Evolutionary conservation across 2,797 vertebrate species (phyloP).

Genomic region (Spheniscus humboldti): DNA sequence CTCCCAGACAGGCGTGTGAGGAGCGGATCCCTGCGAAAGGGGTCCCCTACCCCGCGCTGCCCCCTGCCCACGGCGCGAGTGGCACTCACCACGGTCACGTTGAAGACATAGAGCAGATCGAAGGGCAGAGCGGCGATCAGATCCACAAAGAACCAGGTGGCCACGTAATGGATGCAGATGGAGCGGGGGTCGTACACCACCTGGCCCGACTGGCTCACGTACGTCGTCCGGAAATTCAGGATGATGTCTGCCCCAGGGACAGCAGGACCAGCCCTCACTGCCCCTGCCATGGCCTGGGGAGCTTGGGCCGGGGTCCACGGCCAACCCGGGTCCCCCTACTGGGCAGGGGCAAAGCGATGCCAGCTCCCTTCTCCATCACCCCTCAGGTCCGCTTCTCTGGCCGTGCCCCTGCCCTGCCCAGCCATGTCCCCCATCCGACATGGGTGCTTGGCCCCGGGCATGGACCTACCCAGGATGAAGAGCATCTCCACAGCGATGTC

Average conservation of each 20-base stretch:
- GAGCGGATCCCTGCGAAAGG: neutral
- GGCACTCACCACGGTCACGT: slow-evolving; percentile 90
- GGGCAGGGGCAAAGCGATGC: neutral
- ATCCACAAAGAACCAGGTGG: slow-evolving; percentile 96
- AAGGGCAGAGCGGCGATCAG: slow-evolving; percentile 94
- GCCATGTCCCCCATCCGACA: fast-evolving
- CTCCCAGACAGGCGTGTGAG: neutral
- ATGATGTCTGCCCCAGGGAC: slow-evolving; percentile 84
- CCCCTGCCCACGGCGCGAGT: fast-evolving
- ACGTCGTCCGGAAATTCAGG: slow-evolving; percentile 94
- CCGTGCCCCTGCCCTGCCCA: neutral
- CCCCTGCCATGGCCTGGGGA: fast-evolving
- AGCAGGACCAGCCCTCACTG: neutral
- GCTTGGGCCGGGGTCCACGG: neutral
- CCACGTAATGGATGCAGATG: slow-evolving; percentile 92
- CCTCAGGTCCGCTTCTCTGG: neutral
- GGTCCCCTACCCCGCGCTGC: no score
- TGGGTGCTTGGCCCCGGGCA: fast-evolving
- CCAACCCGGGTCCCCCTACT: fast-evolving
- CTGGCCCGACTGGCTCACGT: slow-evolving; percentile 93
- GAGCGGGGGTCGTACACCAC: slow-evolving; percentile 90
- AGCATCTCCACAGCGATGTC: slow-evolving; percentile 96
- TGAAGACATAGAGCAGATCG: slow-evolving; percentile 94
- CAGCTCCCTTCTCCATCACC: neutral
- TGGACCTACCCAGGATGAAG: slow-evolving; percentile 88